Conservation (phyloP, 2,797 vertebrate species). For the Salarias fasciatus region DNA sequence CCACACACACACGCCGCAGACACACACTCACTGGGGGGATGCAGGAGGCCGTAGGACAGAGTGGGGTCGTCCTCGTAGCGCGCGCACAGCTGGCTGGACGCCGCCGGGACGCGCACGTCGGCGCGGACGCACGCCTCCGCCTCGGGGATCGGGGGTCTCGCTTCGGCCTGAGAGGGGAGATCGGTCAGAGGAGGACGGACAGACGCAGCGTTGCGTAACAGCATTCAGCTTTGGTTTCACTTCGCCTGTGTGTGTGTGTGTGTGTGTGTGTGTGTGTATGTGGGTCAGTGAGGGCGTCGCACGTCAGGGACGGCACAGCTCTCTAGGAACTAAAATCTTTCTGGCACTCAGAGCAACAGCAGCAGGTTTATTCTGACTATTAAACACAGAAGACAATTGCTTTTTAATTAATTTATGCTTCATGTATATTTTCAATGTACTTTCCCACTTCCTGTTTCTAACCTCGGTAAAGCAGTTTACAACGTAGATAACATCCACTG, state of each 20-base stretch:
- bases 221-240: conserved; percentile 28
- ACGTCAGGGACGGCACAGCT: conserved; percentile 22
- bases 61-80: conserved; percentile 76
- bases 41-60: conserved; percentile 90
- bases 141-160: conserved; percentile 78
- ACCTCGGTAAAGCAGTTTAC: too few species aligned
- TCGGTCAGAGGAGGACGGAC: conserved; percentile 30
- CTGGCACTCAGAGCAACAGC: neutral
- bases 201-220: conserved; percentile 37
- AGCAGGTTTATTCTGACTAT: neutral
- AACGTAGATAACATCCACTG: too few species aligned
- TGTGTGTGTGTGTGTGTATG: conserved; percentile 14
- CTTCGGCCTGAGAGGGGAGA: conserved; percentile 72
- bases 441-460: too few species aligned
- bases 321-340: conserved; percentile 13
- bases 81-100: conserved; percentile 87
- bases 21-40: conserved; percentile 90
- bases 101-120: conserved; percentile 88
- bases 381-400: too few species aligned
- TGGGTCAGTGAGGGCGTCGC: conserved; percentile 30
- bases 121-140: conserved; percentile 88
- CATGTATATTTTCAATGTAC: too few species aligned
- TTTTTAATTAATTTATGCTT: too few species aligned
- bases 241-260: conserved; percentile 23
- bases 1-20: conserved; percentile 20